Base-by-base conservation (phyloP, 2,113 vertebrate genomes). In the Rhabdornis inornatus region DNA sequence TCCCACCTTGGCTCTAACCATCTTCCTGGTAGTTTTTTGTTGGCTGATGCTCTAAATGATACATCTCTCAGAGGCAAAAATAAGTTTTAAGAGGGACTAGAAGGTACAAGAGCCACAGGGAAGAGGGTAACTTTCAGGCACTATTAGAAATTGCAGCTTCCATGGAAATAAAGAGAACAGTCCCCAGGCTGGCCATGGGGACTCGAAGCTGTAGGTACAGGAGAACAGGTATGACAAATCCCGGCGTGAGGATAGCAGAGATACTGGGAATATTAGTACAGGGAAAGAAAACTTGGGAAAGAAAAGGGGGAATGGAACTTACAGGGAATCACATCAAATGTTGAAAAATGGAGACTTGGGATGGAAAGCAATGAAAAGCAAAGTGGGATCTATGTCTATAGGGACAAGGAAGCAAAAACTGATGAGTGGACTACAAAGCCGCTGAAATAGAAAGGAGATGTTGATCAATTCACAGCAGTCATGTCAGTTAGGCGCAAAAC, bases 381-480 rank as follows among this genome's bases (percentile, higher is more conserved):
- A 87, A 84, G 31, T 44, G 7, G 3, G 28, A 45, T 37, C 33
- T 61, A 42, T 31, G 18, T 10, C 28, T 56, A 22, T 4, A 74
- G 15, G 33, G 22, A 24, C 6, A 83, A 68, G 4, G 3, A 55
- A 65, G 44, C 1, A 57, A 70, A 80, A 59, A 56, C 9, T 27
- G 21, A 25, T 40, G 10, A 40, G 22, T 20, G 30, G 27, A 31
- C 53, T 80, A 33, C 30, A 49, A 52, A 45, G 19, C 11, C 10
- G 5, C 39, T 61, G 24, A 42, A 87, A 64, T 2, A 70, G 59
- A 59, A 87, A 59, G 10, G 8, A 37, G n/a, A 56, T 8, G 8
- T 19, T 0, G 0, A 33, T 39, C 11, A 33, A 10, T 57, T 45
- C 37, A 53, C 24, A 74, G 47, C 59, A 31, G 11, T 57, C 8